Evolutionary conservation across 2,888 invertebrate genomes (phyloP).

Genomic region (Drosophila sordidapex): DNA sequence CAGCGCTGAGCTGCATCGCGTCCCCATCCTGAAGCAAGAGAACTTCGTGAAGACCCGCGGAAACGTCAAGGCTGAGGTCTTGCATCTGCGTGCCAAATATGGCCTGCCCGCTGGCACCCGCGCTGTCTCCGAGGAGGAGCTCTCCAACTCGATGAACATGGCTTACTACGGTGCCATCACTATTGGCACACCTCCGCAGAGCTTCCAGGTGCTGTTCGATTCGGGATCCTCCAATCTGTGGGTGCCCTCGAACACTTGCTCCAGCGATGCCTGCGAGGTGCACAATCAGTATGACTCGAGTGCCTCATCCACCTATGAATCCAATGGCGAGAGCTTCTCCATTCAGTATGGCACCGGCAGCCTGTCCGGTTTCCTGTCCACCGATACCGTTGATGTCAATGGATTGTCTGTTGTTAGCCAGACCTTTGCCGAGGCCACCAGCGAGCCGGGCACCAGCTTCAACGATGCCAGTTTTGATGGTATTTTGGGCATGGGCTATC

Average conservation of each 20-base stretch:
- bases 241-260: slow-evolving; percentile 98
- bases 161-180: slow-evolving; percentile 97
- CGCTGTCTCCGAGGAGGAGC: slow-evolving; percentile 60
- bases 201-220: slow-evolving; percentile 97
- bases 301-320: slow-evolving; percentile 91
- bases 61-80: slow-evolving; percentile 61
- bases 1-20: slow-evolving; percentile 69
- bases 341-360: slow-evolving; percentile 98
- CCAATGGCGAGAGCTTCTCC: slow-evolving; percentile 94
- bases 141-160: slow-evolving; percentile 96
- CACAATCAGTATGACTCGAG: slow-evolving; percentile 96
- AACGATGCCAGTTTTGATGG: slow-evolving; percentile 98
- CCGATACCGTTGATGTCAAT: slow-evolving; percentile 91
- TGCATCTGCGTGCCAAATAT: slow-evolving; percentile 58
- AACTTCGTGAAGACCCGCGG: slow-evolving; percentile 68
- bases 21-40: slow-evolving; percentile 69
- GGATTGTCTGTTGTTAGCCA: slow-evolving; percentile 89
- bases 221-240: slow-evolving; percentile 99
- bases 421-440: slow-evolving; percentile 97
- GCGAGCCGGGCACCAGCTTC: slow-evolving; percentile 96
- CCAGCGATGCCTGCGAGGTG: slow-evolving; percentile 94
- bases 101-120: slow-evolving; percentile 26
- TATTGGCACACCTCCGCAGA: slow-evolving; percentile 96
- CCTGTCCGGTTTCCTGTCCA: slow-evolving; percentile 96
- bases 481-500: slow-evolving; percentile 96